These are phyloP conservation scores for Heterodera carotae DNA, from an alignment of 1,140 invertebrate genomes.

Conservation along the genomic window DNA sequence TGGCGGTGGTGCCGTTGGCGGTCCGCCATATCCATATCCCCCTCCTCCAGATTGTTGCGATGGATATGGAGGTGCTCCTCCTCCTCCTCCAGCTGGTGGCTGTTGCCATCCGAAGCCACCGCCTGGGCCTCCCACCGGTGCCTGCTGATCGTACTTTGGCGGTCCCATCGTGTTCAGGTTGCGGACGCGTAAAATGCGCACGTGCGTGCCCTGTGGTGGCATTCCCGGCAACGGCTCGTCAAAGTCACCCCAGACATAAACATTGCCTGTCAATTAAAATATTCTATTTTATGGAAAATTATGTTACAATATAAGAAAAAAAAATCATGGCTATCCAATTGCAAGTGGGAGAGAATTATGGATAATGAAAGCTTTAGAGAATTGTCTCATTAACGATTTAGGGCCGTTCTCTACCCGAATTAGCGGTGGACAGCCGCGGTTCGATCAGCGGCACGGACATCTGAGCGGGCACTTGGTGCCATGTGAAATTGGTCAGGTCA, in stretches of 20 bases:
- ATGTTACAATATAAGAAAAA: too few species aligned
- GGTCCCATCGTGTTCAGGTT: conserved; percentile 44
- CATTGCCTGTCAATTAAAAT: conserved; percentile 60
- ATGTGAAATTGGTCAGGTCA: conserved; percentile 58
- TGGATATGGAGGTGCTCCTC: neutral
- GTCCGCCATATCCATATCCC: too few species aligned
- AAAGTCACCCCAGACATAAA: conserved; percentile 65
- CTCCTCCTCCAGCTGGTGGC: too few species aligned
- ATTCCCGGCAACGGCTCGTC: conserved; percentile 64
- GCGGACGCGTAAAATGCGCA: conserved; percentile 57
- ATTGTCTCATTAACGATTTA: too few species aligned
- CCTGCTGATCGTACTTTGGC: conserved; percentile 41
- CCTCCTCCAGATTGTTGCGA: too few species aligned
- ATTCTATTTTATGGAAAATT: too few species aligned
- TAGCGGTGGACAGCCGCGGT: conserved; percentile 59
- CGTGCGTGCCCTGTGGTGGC: conserved; percentile 60
- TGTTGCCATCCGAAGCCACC: neutral
- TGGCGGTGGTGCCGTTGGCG: too few species aligned
- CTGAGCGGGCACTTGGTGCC: conserved; percentile 61
- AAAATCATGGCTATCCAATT: too few species aligned
- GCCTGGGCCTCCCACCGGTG: neutral
- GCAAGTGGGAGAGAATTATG: too few species aligned
- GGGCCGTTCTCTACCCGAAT: conserved; percentile 58
- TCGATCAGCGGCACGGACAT: conserved; percentile 64
- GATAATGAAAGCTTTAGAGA: too few species aligned